phyloP scores from a whole-genome alignment of 2,113 vertebrate genomes.

The Gnathonemus longibarbis region DNA sequence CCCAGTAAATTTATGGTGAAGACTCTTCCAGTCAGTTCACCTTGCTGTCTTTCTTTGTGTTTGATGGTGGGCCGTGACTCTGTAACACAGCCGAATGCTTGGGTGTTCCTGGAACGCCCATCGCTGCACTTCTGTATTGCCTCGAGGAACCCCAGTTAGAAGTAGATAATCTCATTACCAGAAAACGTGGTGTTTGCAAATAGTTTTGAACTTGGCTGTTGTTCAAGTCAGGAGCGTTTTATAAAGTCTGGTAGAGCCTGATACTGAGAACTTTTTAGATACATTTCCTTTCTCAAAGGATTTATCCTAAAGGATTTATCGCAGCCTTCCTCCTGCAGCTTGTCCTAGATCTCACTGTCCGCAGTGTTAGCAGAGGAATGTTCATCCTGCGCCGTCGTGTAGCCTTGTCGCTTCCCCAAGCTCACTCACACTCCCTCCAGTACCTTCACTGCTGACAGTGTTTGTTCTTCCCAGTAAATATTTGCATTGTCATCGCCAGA shows the following conservation, averaged over 20 bases:
- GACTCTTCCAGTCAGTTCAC: background rate
- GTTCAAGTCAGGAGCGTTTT: background rate
- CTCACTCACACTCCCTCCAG: background rate
- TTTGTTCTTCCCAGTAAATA: background rate
- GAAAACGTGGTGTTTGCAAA: background rate
- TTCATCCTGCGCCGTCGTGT: constrained; percentile 47
- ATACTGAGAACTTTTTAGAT: background rate
- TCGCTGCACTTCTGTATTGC: background rate
- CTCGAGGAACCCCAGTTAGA: background rate
- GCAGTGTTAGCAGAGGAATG: constrained; percentile 34
- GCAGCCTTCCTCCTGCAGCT: background rate
- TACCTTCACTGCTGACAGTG: background rate
- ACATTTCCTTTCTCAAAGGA: background rate
- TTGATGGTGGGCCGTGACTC: background rate
- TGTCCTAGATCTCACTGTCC: background rate
- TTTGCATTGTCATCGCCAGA: background rate
- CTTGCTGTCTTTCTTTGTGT: background rate
- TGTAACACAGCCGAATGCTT: background rate
- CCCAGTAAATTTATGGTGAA: background rate
- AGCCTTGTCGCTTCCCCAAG: background rate
- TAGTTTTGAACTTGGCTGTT: background rate
- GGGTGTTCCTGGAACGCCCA: background rate
- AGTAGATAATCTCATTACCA: background rate
- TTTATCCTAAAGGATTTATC: background rate
- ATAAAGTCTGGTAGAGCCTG: background rate